Evolutionary conservation across 2,888 invertebrate genomes (phyloP).

Genomic region (Artemia sp.): DNA sequence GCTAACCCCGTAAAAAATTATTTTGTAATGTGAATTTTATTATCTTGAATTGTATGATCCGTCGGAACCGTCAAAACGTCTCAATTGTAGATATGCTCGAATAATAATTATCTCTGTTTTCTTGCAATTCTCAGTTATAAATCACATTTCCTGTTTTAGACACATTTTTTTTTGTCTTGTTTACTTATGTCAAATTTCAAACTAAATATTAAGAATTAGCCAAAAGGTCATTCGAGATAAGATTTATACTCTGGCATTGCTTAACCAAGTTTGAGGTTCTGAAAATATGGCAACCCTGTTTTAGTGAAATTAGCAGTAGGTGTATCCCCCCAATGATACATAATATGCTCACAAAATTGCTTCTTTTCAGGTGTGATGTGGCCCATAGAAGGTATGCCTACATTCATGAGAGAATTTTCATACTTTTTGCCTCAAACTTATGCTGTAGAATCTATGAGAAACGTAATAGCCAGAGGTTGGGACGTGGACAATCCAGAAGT

Average conservation of each 20-base stretch:
- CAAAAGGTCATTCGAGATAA: background rate
- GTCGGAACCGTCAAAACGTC: too few relatives aligned
- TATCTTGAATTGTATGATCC: too few relatives aligned
- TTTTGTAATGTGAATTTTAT: too few relatives aligned
- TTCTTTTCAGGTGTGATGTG: conserved; percentile 62
- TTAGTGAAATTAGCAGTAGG: too few relatives aligned
- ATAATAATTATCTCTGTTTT: too few relatives aligned
- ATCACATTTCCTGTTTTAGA: too few relatives aligned
- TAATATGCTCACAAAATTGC: conserved; percentile 17
- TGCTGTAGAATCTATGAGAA: conserved; percentile 54
- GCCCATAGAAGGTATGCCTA: conserved; percentile 91
- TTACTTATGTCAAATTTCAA: background rate
- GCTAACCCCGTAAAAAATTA: too few relatives aligned
- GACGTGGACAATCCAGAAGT: conserved; percentile 48
- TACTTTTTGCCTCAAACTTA: conserved; percentile 58
- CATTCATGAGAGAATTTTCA: conserved; percentile 44
- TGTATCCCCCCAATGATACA: conserved; percentile 3
- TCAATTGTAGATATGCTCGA: too few relatives aligned
- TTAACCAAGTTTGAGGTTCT: background rate
- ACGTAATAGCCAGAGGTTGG: conserved; percentile 57
- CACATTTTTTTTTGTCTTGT: background rate
- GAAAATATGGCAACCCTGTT: background rate
- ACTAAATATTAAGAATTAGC: background rate
- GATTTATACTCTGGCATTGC: background rate
- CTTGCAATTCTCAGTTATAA: too few relatives aligned